Base-by-base conservation (phyloP, 2,113 vertebrate species). In the Felis chaus region DNA sequence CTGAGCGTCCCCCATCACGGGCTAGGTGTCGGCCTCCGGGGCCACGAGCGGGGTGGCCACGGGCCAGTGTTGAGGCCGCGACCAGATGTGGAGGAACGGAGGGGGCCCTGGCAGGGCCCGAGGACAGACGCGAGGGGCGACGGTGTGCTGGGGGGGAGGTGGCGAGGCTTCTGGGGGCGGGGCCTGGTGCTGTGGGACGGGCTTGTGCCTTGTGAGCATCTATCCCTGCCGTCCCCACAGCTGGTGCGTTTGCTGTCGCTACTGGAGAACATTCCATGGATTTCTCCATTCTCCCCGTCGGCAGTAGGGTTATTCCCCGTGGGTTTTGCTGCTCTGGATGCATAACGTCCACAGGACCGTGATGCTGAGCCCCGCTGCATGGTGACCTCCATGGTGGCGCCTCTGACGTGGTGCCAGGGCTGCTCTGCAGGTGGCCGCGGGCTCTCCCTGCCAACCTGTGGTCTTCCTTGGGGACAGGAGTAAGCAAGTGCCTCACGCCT, bases 11-110 rank as follows among this genome's bases (percentile, higher is more conserved):
- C 25, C 2, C 13, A 4, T 50, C 6, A 29, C 12, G 18, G 19
- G 27, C 0, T 12, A 25, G 63, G 41, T 2, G 0, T 94, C 4
- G 8, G 19, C 45, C 61, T 63, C 8, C 5, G 7, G 33, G 36
- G 19, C 50, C 73, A 5, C 6, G 1, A 29, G 57, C 16, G 10
- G 48, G 12, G 19, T 31, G 39, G 33, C 33, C 25, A 0, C 16
- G 45, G 45, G 7, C 25, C 0, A 0, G 80, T 0, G 3, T 65
- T 11, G 23, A 21, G 39, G 41, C n/a, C 5, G 29, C 0, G 12
- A 10, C 39, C 9, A 3, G 39, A 4, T 10, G 12, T 69, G 76
- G 80, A 50, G 61, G 31, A 19, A 45, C 9, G 14, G 69, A 5
- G 5, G 16, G 27, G 27, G n/a, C 45, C 5, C 5, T 6, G 0